Evolutionary conservation across 2,113 vertebrate genomes (phyloP), one percentile per base, ranked within the genome.

Genomic region (Psilopsiagon aymara): DNA sequence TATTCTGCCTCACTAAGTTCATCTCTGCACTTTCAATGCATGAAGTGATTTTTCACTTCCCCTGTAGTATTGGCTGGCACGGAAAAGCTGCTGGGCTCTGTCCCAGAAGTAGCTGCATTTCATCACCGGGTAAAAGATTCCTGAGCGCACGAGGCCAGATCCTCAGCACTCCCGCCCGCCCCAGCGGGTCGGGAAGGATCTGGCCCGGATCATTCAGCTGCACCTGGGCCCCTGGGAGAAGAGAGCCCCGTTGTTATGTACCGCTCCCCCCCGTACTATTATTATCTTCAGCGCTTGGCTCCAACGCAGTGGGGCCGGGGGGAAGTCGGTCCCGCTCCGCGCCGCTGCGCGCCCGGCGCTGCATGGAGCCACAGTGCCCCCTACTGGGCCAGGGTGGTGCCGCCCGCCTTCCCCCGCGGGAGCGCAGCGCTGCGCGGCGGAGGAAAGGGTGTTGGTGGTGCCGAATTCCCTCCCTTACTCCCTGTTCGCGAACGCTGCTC

Each of bases 281-380:
- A 62, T 84, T 31, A 35, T 7, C 27, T 49, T 53, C 31, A 69
- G 55, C 35, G 35, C 78, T 51, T 52, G 86, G 89, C 82, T 82
- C 28, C 62, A 5, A 57, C 71, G 29, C 55, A 5, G 27, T 46
- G 11, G 6, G 41, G 19, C 49, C 43, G 37, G 41, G n/a, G n/a
- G 35, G 28, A 16, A 35, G 57, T 15, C 19, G 51, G 51, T 25
- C 60, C 77, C 67, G 29, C 57, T 20, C 49, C 29, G 28, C 76
- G 33, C n/a, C 4, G 23, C 46, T 15, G 60, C 44, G 51, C 47
- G 33, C 51, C 17, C 27, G 9, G 31, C 10, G 55, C 96, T 94
- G 81, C 97, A 89, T 98, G 96, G 98, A 98, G 96, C 95, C 96
- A 96, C 97, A 98, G 98, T 98, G 97, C 98, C 98, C 97, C 96